A percentile compares a stretch with the other conserved stretches of the same genome.
phyloP scores from a whole-genome alignment of 2,888 invertebrate species.

The Cataglyphis cursor region DNA sequence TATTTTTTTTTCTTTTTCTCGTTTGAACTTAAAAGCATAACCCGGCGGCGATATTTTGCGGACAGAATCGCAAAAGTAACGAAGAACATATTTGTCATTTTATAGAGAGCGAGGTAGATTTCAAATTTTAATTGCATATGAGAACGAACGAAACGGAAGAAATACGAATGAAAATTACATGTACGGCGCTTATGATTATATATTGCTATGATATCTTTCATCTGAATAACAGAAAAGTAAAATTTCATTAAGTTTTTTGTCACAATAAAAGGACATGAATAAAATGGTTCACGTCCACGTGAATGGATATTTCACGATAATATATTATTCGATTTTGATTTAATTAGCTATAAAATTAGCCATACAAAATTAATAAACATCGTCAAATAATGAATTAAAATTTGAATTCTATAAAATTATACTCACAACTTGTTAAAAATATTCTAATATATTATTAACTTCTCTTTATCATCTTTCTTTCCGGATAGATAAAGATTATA shows the following conservation, averaged over 20 bases:
- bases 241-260: constrained; percentile 35
- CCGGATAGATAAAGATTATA: too few relatives aligned
- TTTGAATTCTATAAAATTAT: background rate
- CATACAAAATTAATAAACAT: background rate
- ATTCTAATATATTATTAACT: background rate
- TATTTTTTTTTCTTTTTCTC: constrained; percentile 16
- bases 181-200: constrained; percentile 12
- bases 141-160: constrained; percentile 8
- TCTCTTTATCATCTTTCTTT: background rate
- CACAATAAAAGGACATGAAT: background rate
- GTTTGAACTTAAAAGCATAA: constrained; percentile 32
- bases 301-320: background rate
- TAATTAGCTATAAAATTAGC: too few relatives aligned
- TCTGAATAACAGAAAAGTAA: background rate
- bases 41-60: constrained; percentile 26
- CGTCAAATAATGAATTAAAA: background rate
- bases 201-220: constrained; percentile 28
- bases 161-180: constrained; percentile 20
- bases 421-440: background rate
- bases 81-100: constrained; percentile 39
- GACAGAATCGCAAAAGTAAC: constrained; percentile 34
- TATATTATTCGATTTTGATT: background rate
- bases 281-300: background rate
- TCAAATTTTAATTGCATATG: constrained; percentile 41
- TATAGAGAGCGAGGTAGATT: constrained; percentile 19